A percentile compares a stretch with the other conserved stretches of the same genome.
Evolutionary conservation across 2,113 vertebrate species (phyloP).

Genomic region (Prunella himalayana): DNA sequence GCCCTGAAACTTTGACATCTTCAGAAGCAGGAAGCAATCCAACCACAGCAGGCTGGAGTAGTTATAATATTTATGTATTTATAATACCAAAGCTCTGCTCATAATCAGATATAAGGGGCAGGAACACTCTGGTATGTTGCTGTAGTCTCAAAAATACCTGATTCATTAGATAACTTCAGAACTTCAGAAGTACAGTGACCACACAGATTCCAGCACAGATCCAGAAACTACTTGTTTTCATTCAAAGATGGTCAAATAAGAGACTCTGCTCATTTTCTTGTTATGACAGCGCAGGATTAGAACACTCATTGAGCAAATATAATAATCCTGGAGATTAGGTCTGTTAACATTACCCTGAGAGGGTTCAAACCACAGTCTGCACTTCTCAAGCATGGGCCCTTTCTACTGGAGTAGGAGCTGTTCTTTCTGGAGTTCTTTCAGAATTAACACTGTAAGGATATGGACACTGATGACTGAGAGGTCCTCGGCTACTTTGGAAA

Average conservation of each 20-base stretch:
- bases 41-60: background rate
- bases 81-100: background rate
- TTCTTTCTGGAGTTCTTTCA: background rate
- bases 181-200: background rate
- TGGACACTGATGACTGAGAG: rapidly evolving
- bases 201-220: background rate
- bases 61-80: background rate
- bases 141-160: background rate
- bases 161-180: background rate
- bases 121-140: background rate
- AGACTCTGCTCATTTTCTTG: background rate
- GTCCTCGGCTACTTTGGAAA: background rate
- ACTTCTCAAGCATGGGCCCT: background rate
- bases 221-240: background rate
- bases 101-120: background rate
- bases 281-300: background rate
- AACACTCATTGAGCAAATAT: background rate
- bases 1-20: background rate
- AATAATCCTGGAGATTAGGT: background rate
- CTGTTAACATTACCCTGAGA: background rate
- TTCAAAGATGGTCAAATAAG: background rate
- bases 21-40: background rate
- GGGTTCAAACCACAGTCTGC: background rate
- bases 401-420: background rate
- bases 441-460: background rate